Percentiles rank a stretch among this genome's conserved stretches.
Conservation (phyloP, 2,797 vertebrate genomes). For the Thalassophryne amazonica region DNA sequence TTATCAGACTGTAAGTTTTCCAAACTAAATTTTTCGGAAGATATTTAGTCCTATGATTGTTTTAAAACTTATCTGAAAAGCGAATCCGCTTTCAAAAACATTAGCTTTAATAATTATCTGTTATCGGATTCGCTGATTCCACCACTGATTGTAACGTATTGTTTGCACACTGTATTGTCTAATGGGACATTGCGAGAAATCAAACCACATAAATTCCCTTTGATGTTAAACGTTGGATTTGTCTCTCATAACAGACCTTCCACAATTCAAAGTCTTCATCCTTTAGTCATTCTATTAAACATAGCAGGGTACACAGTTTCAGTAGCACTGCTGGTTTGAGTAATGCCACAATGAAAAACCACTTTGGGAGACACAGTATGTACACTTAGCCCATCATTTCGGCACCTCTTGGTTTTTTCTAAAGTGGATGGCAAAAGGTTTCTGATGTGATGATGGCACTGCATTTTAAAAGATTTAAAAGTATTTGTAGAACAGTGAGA, state of each 20-base stretch:
- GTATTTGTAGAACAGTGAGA: too few species aligned
- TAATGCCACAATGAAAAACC: slow-evolving; percentile 45
- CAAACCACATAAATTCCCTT: slow-evolving; percentile 2
- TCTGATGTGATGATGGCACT: too few species aligned
- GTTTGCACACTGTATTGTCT: not conserved
- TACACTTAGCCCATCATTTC: slow-evolving; percentile 35
- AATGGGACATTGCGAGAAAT: not conserved
- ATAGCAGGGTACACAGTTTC: slow-evolving; percentile 49
- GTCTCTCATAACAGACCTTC: slow-evolving; percentile 25
- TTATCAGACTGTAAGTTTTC: too few species aligned
- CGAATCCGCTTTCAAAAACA: not conserved
- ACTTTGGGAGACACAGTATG: slow-evolving; percentile 41
- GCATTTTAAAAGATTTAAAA: too few species aligned
- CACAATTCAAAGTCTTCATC: slow-evolving; percentile 49
- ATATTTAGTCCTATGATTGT: too few species aligned
- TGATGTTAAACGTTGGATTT: slow-evolving; percentile 11
- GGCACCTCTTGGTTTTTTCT: slow-evolving; percentile 8
- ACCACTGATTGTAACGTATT: too few species aligned
- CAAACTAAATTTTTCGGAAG: too few species aligned
- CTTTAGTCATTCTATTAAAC: slow-evolving; percentile 61
- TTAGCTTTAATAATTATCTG: too few species aligned
- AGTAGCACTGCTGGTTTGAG: slow-evolving; percentile 53
- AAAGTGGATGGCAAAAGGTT: slow-evolving; percentile 8
- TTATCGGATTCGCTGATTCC: too few species aligned
- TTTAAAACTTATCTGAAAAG: too few species aligned